Base-by-base conservation (phyloP, 2,113 vertebrate species). In the Plestiodon gilberti region DNA sequence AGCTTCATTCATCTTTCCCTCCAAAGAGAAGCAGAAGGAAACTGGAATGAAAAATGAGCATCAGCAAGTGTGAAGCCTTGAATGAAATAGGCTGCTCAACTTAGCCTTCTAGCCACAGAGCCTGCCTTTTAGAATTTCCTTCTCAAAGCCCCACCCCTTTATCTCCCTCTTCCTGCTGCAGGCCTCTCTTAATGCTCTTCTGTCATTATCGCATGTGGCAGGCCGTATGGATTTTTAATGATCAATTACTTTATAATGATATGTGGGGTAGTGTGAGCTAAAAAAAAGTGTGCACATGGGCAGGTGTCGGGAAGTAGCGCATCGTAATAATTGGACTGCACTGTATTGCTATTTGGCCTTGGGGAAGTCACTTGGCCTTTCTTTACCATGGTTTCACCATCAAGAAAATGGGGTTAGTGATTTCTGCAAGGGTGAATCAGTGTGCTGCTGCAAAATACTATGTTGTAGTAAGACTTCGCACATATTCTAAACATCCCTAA, bases 1-100 rank as follows among this genome's bases (percentile, higher is more conserved):
- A 89, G 95, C 78, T 74, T 96, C 97, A 93, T 65, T 97, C 97
- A 97, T 97, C 91, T 91, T 96, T 95, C 95, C 81, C 80, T 74
- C 94, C 22, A 38, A 76, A 86, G 70, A 71, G 40, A 77, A 81
- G 40, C 25, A 55, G 38, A 83, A 55, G 55, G 20, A 64, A 69
- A 61, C 57, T 75, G 57, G 11, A 48, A 70, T 77, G 38, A 82
- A 43, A 78, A 40, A 7, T n/a, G 38, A 59, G 55, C 43, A 64
- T 43, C 87, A 70, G 23, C 59, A 82, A 64, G 18, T n/a, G 25
- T 61, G 70, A 61, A 62, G 43, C 40, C 69, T 15, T 52, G 30
- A 57, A 25, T 67, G 13, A 78, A 57, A 40, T 25, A n/a, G 40
- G 55, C 64, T 75, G 52, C 48, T 74, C 62, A n/a, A 43, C 61